Evolutionary conservation across 2,113 vertebrate species (phyloP).

Genomic region (Cariama cristata): DNA sequence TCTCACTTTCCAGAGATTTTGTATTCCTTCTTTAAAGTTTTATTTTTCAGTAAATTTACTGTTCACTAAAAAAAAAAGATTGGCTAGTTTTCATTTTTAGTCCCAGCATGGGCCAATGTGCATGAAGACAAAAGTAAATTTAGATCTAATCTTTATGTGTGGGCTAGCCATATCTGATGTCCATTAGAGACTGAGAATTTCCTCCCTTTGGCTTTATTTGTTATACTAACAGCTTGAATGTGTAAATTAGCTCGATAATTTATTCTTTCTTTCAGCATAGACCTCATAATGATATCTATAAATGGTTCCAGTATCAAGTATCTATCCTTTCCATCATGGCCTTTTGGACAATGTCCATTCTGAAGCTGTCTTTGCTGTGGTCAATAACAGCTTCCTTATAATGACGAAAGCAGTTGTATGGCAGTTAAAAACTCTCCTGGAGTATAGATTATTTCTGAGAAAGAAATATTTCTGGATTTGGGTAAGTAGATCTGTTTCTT

Average conservation of each 20-base stretch:
- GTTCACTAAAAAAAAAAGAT: neutral
- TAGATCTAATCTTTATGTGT: neutral
- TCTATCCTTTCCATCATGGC: neutral
- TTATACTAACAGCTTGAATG: neutral
- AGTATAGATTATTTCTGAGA: neutral
- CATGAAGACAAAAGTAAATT: neutral
- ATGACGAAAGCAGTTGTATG: neutral
- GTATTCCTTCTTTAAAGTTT: neutral
- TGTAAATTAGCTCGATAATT: neutral
- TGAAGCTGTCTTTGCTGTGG: neutral
- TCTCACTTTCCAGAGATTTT: neutral
- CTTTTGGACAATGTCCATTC: neutral
- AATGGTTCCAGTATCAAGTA: neutral
- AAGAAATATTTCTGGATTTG: neutral
- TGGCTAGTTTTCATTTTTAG: neutral
- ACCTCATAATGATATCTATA: neutral
- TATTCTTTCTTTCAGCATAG: neutral
- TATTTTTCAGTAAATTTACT: neutral
- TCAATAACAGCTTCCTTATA: neutral
- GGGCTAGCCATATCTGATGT: neutral
- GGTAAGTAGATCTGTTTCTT: neutral
- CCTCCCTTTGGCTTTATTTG: neutral
- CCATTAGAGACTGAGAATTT: neutral
- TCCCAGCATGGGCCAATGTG: neutral
- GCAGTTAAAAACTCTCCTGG: neutral